These are phyloP conservation scores for Prionailurus bengalensis DNA, from an alignment of 2,113 vertebrate genomes.

Conservation along the genomic window DNA sequence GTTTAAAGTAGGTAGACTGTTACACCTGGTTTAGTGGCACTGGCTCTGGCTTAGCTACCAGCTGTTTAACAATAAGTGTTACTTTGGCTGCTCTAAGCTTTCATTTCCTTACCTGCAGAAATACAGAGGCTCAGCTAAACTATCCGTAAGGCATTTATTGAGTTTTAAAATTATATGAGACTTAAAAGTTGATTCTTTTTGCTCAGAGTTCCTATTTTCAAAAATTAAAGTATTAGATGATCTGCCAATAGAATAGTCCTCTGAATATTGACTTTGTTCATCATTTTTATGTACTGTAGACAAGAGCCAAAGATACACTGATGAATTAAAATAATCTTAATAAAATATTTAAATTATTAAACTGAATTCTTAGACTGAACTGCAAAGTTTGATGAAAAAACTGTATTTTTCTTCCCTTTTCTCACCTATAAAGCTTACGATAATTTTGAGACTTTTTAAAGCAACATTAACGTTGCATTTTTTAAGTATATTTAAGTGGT, in stretches of 20 bases:
- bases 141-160: neutral
- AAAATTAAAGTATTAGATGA: neutral
- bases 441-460: slow-evolving; percentile 23
- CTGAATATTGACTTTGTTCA: neutral
- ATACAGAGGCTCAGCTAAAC: neutral
- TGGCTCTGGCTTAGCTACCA: neutral
- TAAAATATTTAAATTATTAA: slow-evolving; percentile 17
- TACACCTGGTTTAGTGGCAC: neutral
- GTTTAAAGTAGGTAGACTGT: neutral
- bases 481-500: neutral
- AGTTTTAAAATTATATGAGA: neutral
- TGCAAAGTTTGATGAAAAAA: neutral
- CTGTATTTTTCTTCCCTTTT: neutral
- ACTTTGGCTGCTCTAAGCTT: fast-evolving
- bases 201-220: neutral
- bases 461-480: neutral
- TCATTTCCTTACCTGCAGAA: neutral
- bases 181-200: neutral
- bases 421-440: neutral
- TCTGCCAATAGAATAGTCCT: neutral
- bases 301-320: neutral
- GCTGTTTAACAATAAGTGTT: neutral
- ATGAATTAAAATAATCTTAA: neutral
- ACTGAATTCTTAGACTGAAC: neutral
- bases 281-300: neutral